Evolutionary conservation across 2,888 invertebrate species (phyloP), one percentile per base, ranked within the genome.

Genomic region (Catocala sponsa): DNA sequence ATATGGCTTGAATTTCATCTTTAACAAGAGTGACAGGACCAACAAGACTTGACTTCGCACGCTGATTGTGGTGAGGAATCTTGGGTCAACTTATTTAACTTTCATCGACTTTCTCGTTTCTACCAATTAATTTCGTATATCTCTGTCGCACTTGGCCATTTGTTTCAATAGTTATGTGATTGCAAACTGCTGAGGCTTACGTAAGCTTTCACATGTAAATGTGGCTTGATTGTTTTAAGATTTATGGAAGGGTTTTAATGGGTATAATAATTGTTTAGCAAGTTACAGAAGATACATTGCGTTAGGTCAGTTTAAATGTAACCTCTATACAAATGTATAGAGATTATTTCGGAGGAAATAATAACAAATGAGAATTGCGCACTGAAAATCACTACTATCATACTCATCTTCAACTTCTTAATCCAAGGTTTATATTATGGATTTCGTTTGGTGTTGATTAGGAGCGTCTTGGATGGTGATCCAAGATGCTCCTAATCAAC

Each of bases 41-140:
- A 91, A 91, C 86, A 90, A 84, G 81, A 83, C 63, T 79, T 84
- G 74, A 82, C 92, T 92, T 93, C 89, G 92, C 92, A 91, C 91
- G 92, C 91, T 92, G 94, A 92, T 92, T 93, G 91, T 88, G 75
- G 79, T 72, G 74, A 86, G 83, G 91, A 92, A 91, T 92, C 88
- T 85, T 77, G 78, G 90, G 92, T 93, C 85, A 92, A 92, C 83
- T 89, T 78, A 91, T 87, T 86, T 92, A 90, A 94, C 92, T 86
- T 51, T 38, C 65, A 68, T 79, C 59, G 56, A 53, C 74, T 80
- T 76, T 76, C 85, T 85, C 80, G 79, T 76, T 84, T 73, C 66
- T 77, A 72, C 75, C 61, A 70, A 72, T 74, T 74, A 65, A 56
- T 71, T 81, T 74, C 65, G 62, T 55, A 72, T 71, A 74, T 65